These are phyloP conservation scores for Lepidurus apus DNA, from an alignment of 1,140 invertebrate genomes.

Conservation along the genomic window DNA sequence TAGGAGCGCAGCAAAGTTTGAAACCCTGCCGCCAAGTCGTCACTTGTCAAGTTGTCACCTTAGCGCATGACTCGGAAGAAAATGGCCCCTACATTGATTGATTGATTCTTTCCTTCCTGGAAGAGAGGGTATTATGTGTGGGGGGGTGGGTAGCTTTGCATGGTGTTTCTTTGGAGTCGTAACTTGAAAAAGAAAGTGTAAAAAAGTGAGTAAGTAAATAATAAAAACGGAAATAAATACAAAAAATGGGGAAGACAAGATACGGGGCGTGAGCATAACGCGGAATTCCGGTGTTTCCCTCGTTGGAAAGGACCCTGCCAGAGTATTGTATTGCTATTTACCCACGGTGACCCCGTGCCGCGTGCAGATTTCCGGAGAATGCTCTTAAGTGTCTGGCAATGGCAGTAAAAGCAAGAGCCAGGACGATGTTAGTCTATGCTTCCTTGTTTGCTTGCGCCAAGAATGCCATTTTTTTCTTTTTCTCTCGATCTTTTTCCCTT, in stretches of 20 bases:
- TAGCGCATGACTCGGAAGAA: neutral
- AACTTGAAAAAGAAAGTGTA: no score
- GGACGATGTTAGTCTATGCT: neutral
- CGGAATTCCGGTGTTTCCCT: neutral
- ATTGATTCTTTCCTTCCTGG: neutral
- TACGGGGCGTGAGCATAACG: neutral
- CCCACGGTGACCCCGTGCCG: neutral
- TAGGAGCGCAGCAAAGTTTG: neutral
- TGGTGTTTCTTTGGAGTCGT: no score
- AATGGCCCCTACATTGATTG: neutral
- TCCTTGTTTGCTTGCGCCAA: conserved; percentile 3
- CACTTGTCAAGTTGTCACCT: conserved; percentile 6
- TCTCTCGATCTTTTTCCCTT: neutral
- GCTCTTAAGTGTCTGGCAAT: neutral
- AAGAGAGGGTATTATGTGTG: no score
- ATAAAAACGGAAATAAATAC: no score
- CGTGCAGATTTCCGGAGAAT: conserved; percentile 13
- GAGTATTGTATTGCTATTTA: conserved; percentile 13
- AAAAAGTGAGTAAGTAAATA: no score
- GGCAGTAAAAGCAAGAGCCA: neutral
- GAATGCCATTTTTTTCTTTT: neutral
- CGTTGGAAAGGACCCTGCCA: no score
- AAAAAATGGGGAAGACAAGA: neutral
- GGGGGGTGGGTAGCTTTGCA: no score
- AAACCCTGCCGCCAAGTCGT: neutral